Percentiles rank a stretch among this genome's conserved stretches.
Evolutionary conservation across 2,888 invertebrate genomes (phyloP).

Genomic region (Lacanobia wlatinum): DNA sequence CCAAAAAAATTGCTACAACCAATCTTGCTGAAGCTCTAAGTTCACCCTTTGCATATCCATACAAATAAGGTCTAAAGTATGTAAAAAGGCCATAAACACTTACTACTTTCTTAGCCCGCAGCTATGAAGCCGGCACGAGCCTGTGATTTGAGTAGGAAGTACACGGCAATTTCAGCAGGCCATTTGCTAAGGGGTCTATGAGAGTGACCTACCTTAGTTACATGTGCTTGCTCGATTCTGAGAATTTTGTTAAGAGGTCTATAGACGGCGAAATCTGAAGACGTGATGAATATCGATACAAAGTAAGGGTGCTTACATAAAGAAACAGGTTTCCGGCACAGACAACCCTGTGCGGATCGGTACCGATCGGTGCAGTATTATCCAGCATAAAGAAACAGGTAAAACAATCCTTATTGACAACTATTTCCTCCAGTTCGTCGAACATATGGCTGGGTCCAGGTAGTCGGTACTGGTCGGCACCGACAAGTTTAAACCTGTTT

Average conservation of each 20-base stretch:
- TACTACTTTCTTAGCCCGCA: slow-evolving; percentile 57
- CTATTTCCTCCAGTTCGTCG: too few species aligned
- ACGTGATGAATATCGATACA: not conserved
- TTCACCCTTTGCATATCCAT: slow-evolving; percentile 4
- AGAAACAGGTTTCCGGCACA: too few species aligned
- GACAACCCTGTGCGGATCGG: too few species aligned
- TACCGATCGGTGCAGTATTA: too few species aligned
- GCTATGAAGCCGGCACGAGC: slow-evolving; percentile 38
- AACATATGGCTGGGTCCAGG: too few species aligned
- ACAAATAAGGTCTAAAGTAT: slow-evolving; percentile 19
- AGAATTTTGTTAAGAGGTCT: slow-evolving; percentile 13
- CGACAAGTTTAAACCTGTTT: too few species aligned
- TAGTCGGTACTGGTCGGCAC: too few species aligned
- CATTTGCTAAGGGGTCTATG: slow-evolving; percentile 49
- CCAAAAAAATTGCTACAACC: not conserved
- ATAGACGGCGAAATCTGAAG: not conserved
- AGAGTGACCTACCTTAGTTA: slow-evolving; percentile 35
- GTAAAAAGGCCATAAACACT: slow-evolving; percentile 40
- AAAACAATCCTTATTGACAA: too few species aligned
- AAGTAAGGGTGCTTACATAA: too few species aligned
- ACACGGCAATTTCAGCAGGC: slow-evolving; percentile 47
- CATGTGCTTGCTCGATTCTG: slow-evolving; percentile 15
- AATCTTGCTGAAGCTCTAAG: not conserved
- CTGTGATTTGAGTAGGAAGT: slow-evolving; percentile 48
- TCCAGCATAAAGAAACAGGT: too few species aligned